Evolutionary conservation across 1,140 invertebrate species (phyloP).

Genomic region (Hormaphis cornu): DNA sequence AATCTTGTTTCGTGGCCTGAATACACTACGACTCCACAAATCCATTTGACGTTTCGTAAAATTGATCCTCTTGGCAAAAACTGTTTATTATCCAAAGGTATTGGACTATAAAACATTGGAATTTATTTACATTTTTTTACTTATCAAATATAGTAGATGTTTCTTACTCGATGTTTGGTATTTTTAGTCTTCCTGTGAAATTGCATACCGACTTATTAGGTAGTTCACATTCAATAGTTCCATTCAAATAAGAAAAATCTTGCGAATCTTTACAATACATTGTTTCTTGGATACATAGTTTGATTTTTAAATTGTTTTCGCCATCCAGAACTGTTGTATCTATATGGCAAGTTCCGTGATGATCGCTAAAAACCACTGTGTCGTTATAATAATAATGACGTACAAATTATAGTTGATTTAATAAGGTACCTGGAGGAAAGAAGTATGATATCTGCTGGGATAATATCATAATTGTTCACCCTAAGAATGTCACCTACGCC

Average conservation of each 20-base stretch:
- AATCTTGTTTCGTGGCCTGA: conserved; percentile 96
- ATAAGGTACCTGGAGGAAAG: conserved; percentile 70
- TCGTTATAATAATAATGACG: neutral
- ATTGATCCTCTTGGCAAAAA: conserved; percentile 87
- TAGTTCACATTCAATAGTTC: conserved; percentile 85
- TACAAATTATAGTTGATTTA: neutral
- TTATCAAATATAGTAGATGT: neutral
- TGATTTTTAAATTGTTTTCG: conserved; percentile 96
- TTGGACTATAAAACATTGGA: conserved; percentile 46
- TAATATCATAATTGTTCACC: conserved; percentile 77
- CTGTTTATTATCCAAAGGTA: conserved; percentile 84
- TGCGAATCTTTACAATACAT: conserved; percentile 59
- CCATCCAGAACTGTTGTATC: conserved; percentile 98
- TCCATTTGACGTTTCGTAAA: conserved; percentile 90
- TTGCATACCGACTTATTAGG: conserved; percentile 95
- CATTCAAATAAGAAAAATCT: conserved; percentile 61
- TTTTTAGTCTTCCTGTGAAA: conserved; percentile 83
- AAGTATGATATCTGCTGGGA: conserved; percentile 85
- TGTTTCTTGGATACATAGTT: conserved; percentile 77
- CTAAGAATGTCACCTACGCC: conserved; percentile 83
- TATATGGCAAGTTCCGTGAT: conserved; percentile 88
- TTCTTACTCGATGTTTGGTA: conserved; percentile 54
- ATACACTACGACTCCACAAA: conserved; percentile 85
- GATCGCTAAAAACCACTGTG: neutral
- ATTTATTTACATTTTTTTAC: neutral